Evolutionary conservation across 2,888 invertebrate genomes (phyloP).

Genomic region (Falcaria lacertinaria): DNA sequence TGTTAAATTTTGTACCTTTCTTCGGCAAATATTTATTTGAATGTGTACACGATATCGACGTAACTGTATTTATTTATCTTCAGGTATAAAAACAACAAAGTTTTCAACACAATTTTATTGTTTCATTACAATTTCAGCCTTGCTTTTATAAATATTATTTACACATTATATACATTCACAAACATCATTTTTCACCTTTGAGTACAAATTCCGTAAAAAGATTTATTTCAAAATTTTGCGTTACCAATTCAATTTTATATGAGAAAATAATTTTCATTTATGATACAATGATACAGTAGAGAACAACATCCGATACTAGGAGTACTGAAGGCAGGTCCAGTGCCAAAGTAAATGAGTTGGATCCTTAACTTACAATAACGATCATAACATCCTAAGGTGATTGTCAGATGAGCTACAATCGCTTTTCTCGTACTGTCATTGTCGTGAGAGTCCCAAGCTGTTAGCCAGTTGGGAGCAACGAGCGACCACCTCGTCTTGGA

Average conservation of each 20-base stretch:
- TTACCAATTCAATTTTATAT: conserved; percentile 36
- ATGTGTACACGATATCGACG: too few species aligned
- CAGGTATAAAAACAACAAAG: conserved; percentile 24
- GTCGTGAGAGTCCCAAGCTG: conserved; percentile 83
- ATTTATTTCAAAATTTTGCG: conserved; percentile 35
- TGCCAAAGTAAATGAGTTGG: conserved; percentile 28
- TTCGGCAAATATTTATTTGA: too few species aligned
- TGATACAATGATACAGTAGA: conserved; percentile 40
- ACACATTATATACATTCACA: conserved; percentile 73
- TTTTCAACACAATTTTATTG: conserved; percentile 79
- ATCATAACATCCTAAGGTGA: conserved; percentile 75
- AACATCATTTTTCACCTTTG: conserved; percentile 46
- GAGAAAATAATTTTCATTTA: conserved; percentile 55
- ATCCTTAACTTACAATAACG: conserved; percentile 54
- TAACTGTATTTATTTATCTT: too few species aligned
- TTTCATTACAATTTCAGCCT: conserved; percentile 78
- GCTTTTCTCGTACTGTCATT: conserved; percentile 78
- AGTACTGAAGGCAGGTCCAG: conserved; percentile 40
- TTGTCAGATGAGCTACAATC: conserved; percentile 71
- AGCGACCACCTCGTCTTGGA: conserved; percentile 88
- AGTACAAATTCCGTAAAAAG: conserved; percentile 75
- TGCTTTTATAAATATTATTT: conserved; percentile 74
- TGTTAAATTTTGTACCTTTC: too few species aligned
- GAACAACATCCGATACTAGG: conserved; percentile 36
- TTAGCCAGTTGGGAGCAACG: conserved; percentile 86